These are phyloP conservation scores for Micrasema minimum DNA, from an alignment of 1,140 invertebrate genomes.

Conservation along the genomic window DNA sequence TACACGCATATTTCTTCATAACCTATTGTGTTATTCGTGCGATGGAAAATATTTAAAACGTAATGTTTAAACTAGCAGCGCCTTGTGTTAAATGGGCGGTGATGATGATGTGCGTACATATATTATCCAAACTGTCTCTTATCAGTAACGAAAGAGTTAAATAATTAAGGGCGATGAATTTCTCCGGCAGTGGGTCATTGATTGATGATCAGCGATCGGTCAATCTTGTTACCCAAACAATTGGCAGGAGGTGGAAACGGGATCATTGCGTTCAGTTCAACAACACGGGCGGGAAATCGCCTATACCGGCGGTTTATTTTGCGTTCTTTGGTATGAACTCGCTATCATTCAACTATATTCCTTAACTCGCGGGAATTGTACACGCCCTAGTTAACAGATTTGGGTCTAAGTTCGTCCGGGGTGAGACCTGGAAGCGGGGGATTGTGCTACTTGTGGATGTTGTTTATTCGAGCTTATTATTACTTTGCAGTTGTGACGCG, in stretches of 20 bases:
- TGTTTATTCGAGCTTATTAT: too few relatives aligned
- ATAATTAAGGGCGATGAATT: constrained; percentile 1
- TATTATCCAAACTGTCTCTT: background rate
- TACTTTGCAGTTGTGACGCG: too few relatives aligned
- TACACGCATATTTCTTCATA: too few relatives aligned
- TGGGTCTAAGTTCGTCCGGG: too few relatives aligned
- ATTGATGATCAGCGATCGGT: background rate
- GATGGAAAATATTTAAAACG: too few relatives aligned
- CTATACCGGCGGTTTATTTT: background rate
- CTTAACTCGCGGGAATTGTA: constrained; percentile 11
- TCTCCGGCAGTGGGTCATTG: constrained; percentile 22
- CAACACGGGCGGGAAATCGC: background rate
- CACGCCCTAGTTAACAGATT: too few relatives aligned
- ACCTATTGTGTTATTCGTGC: too few relatives aligned
- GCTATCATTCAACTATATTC: constrained; percentile 37
- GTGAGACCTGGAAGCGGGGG: too few relatives aligned
- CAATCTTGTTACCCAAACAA: constrained; percentile 23
- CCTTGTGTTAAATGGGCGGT: background rate
- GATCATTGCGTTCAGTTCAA: constrained; percentile 27
- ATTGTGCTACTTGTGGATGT: too few relatives aligned
- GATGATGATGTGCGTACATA: too few relatives aligned
- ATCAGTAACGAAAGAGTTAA: constrained; percentile 5
- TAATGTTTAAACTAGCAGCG: background rate
- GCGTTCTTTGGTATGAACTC: constrained; percentile 47
- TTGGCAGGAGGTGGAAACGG: background rate